phyloP scores from a whole-genome alignment of 2,797 vertebrate genomes.

The Pelobates cultripes region DNA sequence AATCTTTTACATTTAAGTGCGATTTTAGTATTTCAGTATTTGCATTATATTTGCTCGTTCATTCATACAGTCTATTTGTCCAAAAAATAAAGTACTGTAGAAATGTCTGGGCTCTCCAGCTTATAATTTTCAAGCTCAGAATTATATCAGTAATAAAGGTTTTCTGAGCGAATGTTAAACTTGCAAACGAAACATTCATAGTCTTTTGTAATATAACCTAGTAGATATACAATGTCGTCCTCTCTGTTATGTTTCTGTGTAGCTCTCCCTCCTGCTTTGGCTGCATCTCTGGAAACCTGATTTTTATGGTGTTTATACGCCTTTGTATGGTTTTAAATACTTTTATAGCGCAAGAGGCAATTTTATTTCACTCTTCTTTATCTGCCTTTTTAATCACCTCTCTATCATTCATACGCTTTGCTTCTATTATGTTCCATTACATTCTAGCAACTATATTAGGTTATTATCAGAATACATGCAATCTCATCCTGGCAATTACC shows the following conservation, averaged over 20 bases:
- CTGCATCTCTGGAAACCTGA: neutral
- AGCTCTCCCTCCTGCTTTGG: neutral
- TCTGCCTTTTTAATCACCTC: neutral
- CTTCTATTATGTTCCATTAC: neutral
- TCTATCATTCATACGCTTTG: neutral
- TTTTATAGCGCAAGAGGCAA: neutral
- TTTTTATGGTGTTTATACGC: neutral
- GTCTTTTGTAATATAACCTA: neutral
- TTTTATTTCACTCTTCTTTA: neutral
- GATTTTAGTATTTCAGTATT: neutral
- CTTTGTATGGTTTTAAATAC: neutral
- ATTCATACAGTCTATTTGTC: constrained; percentile 21
- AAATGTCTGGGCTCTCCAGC: constrained; percentile 3
- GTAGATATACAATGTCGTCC: neutral
- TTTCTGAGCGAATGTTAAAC: constrained; percentile 26
- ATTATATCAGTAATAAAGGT: constrained; percentile 39
- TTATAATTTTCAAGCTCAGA: constrained; percentile 35
- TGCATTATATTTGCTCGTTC: constrained; percentile 6
- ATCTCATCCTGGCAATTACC: neutral
- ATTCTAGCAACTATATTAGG: neutral
- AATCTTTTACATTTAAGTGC: neutral
- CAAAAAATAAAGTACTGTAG: neutral
- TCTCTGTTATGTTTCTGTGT: neutral
- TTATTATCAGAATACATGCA: neutral
- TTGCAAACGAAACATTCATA: constrained; percentile 30